Base-by-base conservation (phyloP, 2,113 vertebrate genomes). In the Strigops habroptila region DNA sequence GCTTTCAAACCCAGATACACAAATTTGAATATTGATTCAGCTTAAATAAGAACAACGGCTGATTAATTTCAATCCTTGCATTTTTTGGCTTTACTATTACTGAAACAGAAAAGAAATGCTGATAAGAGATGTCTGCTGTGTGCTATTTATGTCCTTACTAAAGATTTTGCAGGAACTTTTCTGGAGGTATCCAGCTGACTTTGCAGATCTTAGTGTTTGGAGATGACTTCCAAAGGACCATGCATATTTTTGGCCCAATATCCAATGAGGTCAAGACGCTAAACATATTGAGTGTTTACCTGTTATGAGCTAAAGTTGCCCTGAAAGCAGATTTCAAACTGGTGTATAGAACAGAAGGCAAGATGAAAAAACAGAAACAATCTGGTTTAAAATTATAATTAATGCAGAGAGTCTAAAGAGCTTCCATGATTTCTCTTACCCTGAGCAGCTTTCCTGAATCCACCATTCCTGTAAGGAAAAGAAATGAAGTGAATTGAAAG, bases 351-450 rank as follows among this genome's bases (percentile, higher is more conserved):
- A 91, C 85, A 97, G 93, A 95, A 96, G 92, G 85, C 0, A 0
- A 94, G 68, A 86, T 81, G 74, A 71, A 92, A 84, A 84, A 31
- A 6, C 10, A 76, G 48, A 93, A 62, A 5, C 64, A 89, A 62
- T 91, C 80, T 87, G 82, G 23, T 80, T 82, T 78, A 85, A 91
- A 82, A 73, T 62, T 89, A 43, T 82, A 90, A 95, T 95, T 85
- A 91, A 91, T 68, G 14, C 60, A 62, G 46, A 75, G 15, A 92
- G 10, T 73, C 19, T 65, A 22, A 69, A 82, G 25, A 87, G 18
- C 4, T 14, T 87, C 16, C 10, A 24, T 73, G 55, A 76, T 79
- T 75, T 85, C 37, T 69, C 48, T 57, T 78, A 35, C 18, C 9
- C 82, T 95, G 22, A 73, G 53, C 15, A 85, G 12, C 18, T 84